These are phyloP conservation scores for Galaxias olidus DNA, from an alignment of 2,797 vertebrate genomes.

Conservation along the genomic window DNA sequence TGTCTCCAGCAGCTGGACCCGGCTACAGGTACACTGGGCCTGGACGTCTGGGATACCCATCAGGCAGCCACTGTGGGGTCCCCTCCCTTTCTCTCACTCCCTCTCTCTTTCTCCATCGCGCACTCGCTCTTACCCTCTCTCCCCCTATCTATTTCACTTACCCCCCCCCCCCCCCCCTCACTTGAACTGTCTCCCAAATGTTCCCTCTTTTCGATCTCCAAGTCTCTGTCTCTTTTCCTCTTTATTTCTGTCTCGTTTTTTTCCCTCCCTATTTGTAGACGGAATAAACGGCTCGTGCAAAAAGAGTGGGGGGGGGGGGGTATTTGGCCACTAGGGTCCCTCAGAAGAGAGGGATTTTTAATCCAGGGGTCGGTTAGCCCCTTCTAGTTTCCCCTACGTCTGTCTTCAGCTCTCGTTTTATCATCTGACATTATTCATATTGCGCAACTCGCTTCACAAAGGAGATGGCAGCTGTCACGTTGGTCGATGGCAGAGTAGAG, in stretches of 20 bases:
- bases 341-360: constrained; percentile 48
- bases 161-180: no score
- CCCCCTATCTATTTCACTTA: not conserved
- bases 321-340: constrained; percentile 48
- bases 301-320: constrained; percentile 44
- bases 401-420: constrained; percentile 39
- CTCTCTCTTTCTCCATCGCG: constrained; percentile 2
- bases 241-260: constrained; percentile 21
- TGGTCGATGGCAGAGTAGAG: constrained; percentile 2
- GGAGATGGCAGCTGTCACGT: constrained; percentile 38
- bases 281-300: constrained; percentile 44
- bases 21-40: constrained; percentile 11
- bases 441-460: constrained; percentile 9
- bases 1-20: constrained; percentile 67
- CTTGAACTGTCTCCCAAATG: no score
- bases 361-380: constrained; percentile 4
- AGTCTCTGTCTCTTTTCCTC: not conserved
- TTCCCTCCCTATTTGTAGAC: constrained; percentile 1
- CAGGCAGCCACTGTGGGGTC: constrained; percentile 54
- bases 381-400: constrained; percentile 7
- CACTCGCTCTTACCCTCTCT: constrained; percentile 11
- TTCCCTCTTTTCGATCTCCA: no score
- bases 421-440: not conserved
- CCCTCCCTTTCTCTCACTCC: constrained; percentile 3
- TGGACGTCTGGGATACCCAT: constrained; percentile 66